Conservation (phyloP, 2,113 vertebrate genomes). For the Leucoraja erinaceus region DNA sequence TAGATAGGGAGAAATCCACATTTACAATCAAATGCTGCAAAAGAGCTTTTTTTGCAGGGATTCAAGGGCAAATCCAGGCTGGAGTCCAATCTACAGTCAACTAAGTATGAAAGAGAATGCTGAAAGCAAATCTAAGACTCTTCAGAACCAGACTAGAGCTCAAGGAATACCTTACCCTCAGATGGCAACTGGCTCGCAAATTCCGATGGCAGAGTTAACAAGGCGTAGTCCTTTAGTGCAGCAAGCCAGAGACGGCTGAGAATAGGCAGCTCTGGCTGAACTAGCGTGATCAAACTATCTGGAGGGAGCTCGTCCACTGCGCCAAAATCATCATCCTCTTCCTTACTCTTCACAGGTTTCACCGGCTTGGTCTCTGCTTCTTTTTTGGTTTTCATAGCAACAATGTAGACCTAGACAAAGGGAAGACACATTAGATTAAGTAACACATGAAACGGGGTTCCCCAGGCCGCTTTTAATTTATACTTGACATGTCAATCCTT, state of each 20-base stretch:
- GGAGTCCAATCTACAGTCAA: neutral
- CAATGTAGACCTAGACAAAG: slow-evolving; percentile 76
- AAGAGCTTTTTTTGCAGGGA: neutral
- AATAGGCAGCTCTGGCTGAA: slow-evolving; percentile 84
- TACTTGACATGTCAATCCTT: neutral
- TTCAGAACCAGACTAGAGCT: neutral
- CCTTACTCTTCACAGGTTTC: slow-evolving; percentile 58
- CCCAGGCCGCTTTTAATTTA: neutral
- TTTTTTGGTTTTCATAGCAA: slow-evolving; percentile 95
- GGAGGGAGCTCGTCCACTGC: slow-evolving; percentile 74
- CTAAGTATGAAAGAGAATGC: neutral
- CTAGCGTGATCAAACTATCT: slow-evolving; percentile 88
- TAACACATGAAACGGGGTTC: neutral
- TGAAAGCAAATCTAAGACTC: neutral
- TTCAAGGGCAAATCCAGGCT: neutral
- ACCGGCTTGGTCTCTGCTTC: slow-evolving; percentile 77
- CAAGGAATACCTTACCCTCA: slow-evolving; percentile 65
- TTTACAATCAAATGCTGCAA: neutral
- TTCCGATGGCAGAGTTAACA: slow-evolving; percentile 88
- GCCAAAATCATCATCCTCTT: slow-evolving; percentile 70
- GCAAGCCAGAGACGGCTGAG: slow-evolving; percentile 92
- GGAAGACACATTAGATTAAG: neutral
- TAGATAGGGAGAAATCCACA: neutral
- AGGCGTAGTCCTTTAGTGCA: slow-evolving; percentile 85
- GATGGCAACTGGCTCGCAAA: slow-evolving; percentile 97